Percentiles rank a stretch among this genome's conserved stretches.
Conservation (phyloP, 2,113 vertebrate genomes). For the Osmerus mordax region DNA sequence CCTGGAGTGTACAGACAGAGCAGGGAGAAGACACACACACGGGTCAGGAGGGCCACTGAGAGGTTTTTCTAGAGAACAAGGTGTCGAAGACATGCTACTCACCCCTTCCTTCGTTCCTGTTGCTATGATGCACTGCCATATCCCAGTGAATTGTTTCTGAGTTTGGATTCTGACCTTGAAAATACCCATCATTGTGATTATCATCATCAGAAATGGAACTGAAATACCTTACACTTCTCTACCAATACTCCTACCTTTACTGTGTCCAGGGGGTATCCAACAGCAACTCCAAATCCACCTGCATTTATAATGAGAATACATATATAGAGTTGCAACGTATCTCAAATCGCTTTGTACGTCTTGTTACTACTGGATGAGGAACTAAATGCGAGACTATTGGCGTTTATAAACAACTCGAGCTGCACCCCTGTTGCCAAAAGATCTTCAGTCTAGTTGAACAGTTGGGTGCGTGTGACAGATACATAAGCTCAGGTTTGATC, state of each 20-base stretch:
- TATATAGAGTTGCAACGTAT: constrained; percentile 9
- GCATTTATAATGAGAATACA: constrained; percentile 19
- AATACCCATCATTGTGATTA: background rate
- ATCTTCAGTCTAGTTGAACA: background rate
- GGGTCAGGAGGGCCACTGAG: background rate
- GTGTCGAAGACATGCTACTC: background rate
- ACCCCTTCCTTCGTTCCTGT: constrained; percentile 68
- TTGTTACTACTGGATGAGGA: no score
- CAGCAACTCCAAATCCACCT: constrained; percentile 63
- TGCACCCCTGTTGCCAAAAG: no score
- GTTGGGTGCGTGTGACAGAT: no score
- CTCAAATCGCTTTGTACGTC: no score
- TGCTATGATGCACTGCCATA: constrained; percentile 52
- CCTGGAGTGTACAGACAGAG: constrained; percentile 31
- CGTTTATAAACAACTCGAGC: no score
- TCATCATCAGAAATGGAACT: no score
- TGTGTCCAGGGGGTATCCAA: constrained; percentile 67
- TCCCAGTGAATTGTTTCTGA: constrained; percentile 62
- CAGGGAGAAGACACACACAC: no score
- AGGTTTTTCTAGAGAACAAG: background rate
- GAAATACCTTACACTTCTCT: background rate
- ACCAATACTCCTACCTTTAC: constrained; percentile 49
- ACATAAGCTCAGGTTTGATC: no score
- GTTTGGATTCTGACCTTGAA: constrained; percentile 67
- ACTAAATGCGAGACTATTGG: no score